Conservation (phyloP, 1,140 invertebrate genomes). For the Alviniconcha marisindica region DNA sequence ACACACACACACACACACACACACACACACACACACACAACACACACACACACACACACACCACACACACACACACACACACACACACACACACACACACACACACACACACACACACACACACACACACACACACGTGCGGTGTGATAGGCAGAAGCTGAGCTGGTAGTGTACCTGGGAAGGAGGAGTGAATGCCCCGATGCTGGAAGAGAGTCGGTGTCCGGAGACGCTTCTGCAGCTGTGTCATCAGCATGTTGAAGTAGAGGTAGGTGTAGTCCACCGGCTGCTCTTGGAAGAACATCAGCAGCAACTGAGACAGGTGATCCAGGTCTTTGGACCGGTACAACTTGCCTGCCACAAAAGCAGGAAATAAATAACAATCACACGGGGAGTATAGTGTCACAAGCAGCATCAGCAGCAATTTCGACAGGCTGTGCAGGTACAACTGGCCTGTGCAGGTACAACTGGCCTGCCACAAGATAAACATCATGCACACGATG, state of each 20-base stretch:
- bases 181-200: constrained; percentile 70
- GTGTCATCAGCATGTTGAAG: constrained; percentile 67
- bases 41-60: too few relatives aligned
- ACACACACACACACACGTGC: too few relatives aligned
- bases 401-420: background rate
- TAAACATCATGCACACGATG: too few relatives aligned
- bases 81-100: too few relatives aligned
- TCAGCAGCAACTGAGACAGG: constrained; percentile 67
- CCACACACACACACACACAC: too few relatives aligned
- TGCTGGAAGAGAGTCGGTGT: constrained; percentile 74
- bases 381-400: too few relatives aligned
- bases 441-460: too few relatives aligned
- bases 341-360: constrained; percentile 67
- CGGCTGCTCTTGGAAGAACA: constrained; percentile 74
- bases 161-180: constrained; percentile 67
- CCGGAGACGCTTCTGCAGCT: constrained; percentile 49
- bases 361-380: background rate
- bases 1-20: too few relatives aligned
- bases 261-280: constrained; percentile 72
- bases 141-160: too few relatives aligned
- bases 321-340: constrained; percentile 66
- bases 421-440: background rate
- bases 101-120: too few relatives aligned
- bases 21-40: too few relatives aligned
- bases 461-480: too few relatives aligned